These are phyloP conservation scores for Pammene aurita DNA, from an alignment of 2,888 invertebrate species.

Conservation along the genomic window DNA sequence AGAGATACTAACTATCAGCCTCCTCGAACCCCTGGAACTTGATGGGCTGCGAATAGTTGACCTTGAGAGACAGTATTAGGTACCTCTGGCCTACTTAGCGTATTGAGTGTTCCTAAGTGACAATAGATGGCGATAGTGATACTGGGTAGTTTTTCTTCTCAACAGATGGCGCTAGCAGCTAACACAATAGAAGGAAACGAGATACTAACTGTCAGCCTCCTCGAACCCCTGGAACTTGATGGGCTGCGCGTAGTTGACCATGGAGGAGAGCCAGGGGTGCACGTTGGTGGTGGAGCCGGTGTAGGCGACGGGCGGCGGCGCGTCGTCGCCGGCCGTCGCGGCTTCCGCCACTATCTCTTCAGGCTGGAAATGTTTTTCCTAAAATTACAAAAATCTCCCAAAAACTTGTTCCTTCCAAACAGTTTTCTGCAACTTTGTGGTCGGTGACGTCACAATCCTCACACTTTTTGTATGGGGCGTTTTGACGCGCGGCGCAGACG, in stretches of 20 bases:
- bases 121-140: too few relatives aligned
- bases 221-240: conserved; percentile 99
- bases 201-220: conserved; percentile 93
- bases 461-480: too few relatives aligned
- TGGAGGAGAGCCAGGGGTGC: conserved; percentile 98
- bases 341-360: conserved; percentile 84
- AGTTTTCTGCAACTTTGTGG: too few relatives aligned
- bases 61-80: conserved; percentile 98
- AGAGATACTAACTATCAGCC: conserved; percentile 92
- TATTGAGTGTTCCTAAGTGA: too few relatives aligned
- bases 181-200: too few relatives aligned
- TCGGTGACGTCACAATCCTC: too few relatives aligned
- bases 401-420: too few relatives aligned
- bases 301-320: conserved; percentile 89
- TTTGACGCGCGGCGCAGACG: too few relatives aligned
- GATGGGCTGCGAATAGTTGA: conserved; percentile 99
- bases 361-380: conserved; percentile 55
- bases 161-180: background rate
- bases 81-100: too few relatives aligned
- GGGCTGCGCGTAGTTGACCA: conserved; percentile 99
- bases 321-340: conserved; percentile 84
- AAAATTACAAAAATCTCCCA: too few relatives aligned
- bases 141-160: background rate
- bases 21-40: conserved; percentile 99
- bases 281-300: conserved; percentile 99